Conservation (phyloP, 2,797 vertebrate species). For the Phyllotis vaccarum region DNA sequence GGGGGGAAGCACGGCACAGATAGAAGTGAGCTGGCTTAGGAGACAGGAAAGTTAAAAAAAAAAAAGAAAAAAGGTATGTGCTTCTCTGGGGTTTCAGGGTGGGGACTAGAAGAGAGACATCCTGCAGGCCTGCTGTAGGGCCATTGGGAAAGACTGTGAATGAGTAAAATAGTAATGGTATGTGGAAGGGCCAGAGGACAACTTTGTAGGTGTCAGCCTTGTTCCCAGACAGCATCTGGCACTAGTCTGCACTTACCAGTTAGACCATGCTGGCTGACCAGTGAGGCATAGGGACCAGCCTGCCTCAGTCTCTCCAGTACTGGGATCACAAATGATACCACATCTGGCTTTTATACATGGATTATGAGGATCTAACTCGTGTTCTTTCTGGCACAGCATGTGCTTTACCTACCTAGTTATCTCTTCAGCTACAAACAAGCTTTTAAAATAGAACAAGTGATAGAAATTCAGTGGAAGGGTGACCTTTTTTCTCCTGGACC, state of each 20-base stretch:
- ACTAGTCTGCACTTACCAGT: neutral
- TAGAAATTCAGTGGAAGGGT: neutral
- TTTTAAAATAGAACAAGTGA: conserved; percentile 71
- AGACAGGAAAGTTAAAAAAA: too few species aligned
- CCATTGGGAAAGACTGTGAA: rapidly evolving
- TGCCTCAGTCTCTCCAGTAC: neutral
- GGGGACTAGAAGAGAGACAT: rapidly evolving
- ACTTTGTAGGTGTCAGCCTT: too few species aligned
- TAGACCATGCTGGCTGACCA: neutral
- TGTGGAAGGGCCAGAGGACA: neutral
- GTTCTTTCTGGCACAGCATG: too few species aligned
- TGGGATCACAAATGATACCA: neutral
- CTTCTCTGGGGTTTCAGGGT: neutral
- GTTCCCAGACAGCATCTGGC: neutral
- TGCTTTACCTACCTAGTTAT: neutral
- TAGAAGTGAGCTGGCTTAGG: neutral
- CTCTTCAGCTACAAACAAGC: neutral
- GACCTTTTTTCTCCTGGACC: conserved; percentile 61
- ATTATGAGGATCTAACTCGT: neutral
- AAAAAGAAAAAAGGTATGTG: neutral
- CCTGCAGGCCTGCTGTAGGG: neutral
- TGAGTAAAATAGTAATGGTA: too few species aligned
- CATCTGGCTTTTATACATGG: neutral
- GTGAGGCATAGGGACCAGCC: neutral
- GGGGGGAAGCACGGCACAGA: rapidly evolving